Conservation (phyloP, 2,797 vertebrate species). For the Hydrolagus colliei region DNA sequence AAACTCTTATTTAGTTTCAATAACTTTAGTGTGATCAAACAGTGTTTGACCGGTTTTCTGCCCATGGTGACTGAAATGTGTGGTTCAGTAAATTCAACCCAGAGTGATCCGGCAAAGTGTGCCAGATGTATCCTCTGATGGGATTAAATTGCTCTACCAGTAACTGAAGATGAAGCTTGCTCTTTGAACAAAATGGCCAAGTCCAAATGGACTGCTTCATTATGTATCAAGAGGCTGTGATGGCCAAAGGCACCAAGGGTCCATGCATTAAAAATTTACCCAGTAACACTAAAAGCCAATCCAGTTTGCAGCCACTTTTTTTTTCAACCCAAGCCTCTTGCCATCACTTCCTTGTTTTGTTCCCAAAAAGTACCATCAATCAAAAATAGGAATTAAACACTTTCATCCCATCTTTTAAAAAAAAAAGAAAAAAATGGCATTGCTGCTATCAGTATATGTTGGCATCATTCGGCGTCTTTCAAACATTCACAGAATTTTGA, state of each 20-base stretch:
- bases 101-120: not conserved
- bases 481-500: constrained; percentile 65
- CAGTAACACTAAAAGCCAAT: constrained; percentile 38
- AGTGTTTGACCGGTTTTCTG: constrained; percentile 47
- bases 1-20: constrained; percentile 53
- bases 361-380: constrained; percentile 64
- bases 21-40: constrained; percentile 57
- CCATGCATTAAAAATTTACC: constrained; percentile 53
- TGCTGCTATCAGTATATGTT: constrained; percentile 77
- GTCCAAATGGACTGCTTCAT: constrained; percentile 56
- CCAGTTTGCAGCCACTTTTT: constrained; percentile 55
- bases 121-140: not conserved
- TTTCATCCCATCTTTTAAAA: constrained; percentile 61
- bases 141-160: constrained; percentile 20
- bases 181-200: constrained; percentile 64
- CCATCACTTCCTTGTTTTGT: constrained; percentile 62
- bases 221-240: constrained; percentile 59
- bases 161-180: constrained; percentile 65
- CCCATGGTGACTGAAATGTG: constrained; percentile 52
- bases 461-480: constrained; percentile 72
- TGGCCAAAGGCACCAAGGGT: constrained; percentile 67
- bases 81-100: constrained; percentile 16
- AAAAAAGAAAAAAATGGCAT: constrained; percentile 70
- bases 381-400: constrained; percentile 51
- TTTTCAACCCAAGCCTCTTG: constrained; percentile 59